These are phyloP conservation scores for Urechis unicinctus DNA, from an alignment of 2,888 invertebrate genomes.

Conservation along the genomic window DNA sequence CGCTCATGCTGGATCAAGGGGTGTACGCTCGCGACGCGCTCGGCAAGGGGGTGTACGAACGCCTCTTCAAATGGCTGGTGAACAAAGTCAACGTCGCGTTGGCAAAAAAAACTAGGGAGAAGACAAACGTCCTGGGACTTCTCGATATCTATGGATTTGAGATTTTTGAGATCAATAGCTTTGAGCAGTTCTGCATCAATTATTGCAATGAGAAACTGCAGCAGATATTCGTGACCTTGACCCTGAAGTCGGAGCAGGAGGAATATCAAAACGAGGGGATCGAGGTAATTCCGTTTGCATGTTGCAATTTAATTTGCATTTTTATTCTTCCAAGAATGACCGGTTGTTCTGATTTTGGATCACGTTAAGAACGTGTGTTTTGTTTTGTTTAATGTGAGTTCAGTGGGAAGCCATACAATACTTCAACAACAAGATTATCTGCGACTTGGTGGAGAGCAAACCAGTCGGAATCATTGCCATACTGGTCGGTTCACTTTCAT, in stretches of 20 bases:
- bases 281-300: conserved; percentile 48
- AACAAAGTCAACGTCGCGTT: conserved; percentile 62
- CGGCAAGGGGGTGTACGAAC: conserved; percentile 84
- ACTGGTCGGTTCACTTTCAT: conserved; percentile 1
- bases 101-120: conserved; percentile 8
- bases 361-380: no score
- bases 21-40: conserved; percentile 82
- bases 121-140: conserved; percentile 69
- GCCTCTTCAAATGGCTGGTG: conserved; percentile 86
- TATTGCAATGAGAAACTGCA: conserved; percentile 93
- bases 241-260: conserved; percentile 84
- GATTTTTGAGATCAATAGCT: conserved; percentile 76
- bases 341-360: no score
- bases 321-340: no score
- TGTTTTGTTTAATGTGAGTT: no score
- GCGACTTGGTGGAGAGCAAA: conserved; percentile 83
- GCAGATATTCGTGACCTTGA: conserved; percentile 83
- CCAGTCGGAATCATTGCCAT: conserved; percentile 61
- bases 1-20: conserved; percentile 70
- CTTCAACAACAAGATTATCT: conserved; percentile 89
- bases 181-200: conserved; percentile 82
- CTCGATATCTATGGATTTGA: conserved; percentile 93
- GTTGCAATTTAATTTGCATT: no score
- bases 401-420: conserved; percentile 79
- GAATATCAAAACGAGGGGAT: conserved; percentile 87